Conservation (phyloP, 2,113 vertebrate species). For the Mus spicilegus region DNA sequence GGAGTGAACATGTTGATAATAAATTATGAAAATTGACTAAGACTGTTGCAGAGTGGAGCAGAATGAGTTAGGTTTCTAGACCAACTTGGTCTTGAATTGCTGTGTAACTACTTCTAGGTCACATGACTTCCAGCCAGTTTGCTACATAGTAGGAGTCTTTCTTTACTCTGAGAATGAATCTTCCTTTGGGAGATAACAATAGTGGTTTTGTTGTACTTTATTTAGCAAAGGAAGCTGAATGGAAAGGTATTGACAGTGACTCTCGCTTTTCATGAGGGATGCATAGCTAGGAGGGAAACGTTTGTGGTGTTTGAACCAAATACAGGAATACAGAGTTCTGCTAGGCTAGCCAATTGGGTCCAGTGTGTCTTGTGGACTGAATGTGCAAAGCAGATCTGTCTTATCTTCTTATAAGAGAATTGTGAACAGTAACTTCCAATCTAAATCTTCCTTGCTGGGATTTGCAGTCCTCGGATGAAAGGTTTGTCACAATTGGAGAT, state of each 20-base stretch:
- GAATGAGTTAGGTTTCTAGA: constrained; percentile 29
- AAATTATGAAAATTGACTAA: not conserved
- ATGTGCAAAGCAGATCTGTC: constrained; percentile 46
- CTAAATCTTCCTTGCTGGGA: constrained; percentile 54
- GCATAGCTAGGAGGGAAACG: not conserved
- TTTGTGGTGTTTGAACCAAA: constrained; percentile 20
- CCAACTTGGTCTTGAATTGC: not conserved
- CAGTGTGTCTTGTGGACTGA: not conserved
- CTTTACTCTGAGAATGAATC: not conserved
- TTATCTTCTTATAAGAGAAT: constrained; percentile 66
- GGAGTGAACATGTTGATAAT: not conserved
- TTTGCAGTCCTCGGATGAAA: not conserved
- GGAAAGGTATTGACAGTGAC: not conserved
- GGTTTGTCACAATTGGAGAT: constrained; percentile 26
- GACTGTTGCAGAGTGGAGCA: not conserved
- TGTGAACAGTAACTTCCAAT: not conserved
- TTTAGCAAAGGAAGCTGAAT: constrained; percentile 19
- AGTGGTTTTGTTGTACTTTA: not conserved
- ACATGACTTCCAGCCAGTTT: not conserved
- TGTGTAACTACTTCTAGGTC: not conserved
- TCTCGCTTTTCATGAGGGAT: not conserved
- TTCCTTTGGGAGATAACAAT: not conserved
- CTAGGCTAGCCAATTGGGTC: not conserved
- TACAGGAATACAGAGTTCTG: not conserved
- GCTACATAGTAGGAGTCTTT: not conserved